Evolutionary conservation across 2,797 vertebrate species (phyloP), one percentile per base, ranked within the genome.

Genomic region (Oreonectes daqikongensis): DNA sequence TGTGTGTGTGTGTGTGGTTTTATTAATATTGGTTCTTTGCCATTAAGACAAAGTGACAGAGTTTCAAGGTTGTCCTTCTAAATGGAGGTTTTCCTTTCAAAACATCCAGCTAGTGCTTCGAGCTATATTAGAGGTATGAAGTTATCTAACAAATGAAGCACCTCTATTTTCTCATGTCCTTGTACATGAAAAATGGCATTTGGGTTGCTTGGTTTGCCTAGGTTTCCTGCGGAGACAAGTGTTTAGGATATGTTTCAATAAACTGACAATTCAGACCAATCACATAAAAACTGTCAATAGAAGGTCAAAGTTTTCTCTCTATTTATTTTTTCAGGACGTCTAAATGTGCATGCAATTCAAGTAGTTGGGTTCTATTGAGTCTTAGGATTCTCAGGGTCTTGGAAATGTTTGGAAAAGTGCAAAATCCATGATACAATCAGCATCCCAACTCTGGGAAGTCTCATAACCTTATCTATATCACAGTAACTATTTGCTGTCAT

Each of bases 11-110:
- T 61, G 26, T 46, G 24, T 48, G 48, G 18, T 57, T 74, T 74
- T 32, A 65, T 65, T 74, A 20, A 65, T 74, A 17, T 53, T 40
- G 30, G 60, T 38, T 52, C 10, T 73, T 73, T 64, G 46, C 30
- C 10, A 64, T 73, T 2, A 64, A 64, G 60, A 52, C 32, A 75
- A 75, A 66, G 24, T 57, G 53, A 28, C 53, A 20, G 17, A 30
- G 18, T 66, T 75, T 48, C 48, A 66, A 75, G 61, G 72, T 40
- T 75, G 66, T 22, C 17, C 40, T 55, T 26, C 5, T 10, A 28
- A 28, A 57, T 48, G 40, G 55, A 65, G 48, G 24, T 57, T 18
- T 66, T 66, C 32, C 9, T 44, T 57, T 26, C 26, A 44, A 55
- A 75, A 66, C 44, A 53, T 20, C 53, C 32, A 53, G 35, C 48